Evolutionary conservation across 2,888 invertebrate species (phyloP), one percentile per base, ranked within the genome.

Genomic region (Crepidodera aurea): DNA sequence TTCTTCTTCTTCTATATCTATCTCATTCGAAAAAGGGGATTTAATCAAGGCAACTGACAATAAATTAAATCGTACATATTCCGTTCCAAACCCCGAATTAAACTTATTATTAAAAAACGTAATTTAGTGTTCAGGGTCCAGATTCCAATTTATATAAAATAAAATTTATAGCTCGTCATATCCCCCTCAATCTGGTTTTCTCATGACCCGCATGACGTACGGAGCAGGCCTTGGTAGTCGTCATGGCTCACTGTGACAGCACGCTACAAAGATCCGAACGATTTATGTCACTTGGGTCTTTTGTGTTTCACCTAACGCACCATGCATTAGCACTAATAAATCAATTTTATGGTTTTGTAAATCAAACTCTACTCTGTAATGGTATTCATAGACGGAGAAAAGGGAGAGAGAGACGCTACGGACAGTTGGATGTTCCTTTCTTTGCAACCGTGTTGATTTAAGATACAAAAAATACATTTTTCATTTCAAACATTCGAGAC

Each of bases 261-360:
- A 67, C 69, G 76, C 78, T 74, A 78, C 78, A 80, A 78, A 80
- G 79, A 79, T 79, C 75, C 77, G 75, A 69, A 79, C 78, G 81
- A 80, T 81, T 81, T 81, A 81, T 81, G 79, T 79, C 79, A 79
- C 77, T 78, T 76, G 78, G 74, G 77, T 77, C 80, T 79, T 80
- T 80, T 80, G 80, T 80, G 74, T 79, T 79, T 79, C 76, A 79
- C 80, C 79, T 79, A 80, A 79, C 80, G 78, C 79, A 79, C 78
- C 78, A 78, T 77, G 76, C 79, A 81, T 81, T 80, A 80, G 77
- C 74, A 73, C 78, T 78, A 77, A 81, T 81, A 82, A 81, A 82
- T 82, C 81, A 80, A 81, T 81, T 82, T 82, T 81, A 81, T 81
- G 80, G 79, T 80, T 81, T 81, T 78, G 79, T 80, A 81, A 81